Conservation (phyloP, 2,888 invertebrate genomes). For the Meliscaeva auricollis region DNA sequence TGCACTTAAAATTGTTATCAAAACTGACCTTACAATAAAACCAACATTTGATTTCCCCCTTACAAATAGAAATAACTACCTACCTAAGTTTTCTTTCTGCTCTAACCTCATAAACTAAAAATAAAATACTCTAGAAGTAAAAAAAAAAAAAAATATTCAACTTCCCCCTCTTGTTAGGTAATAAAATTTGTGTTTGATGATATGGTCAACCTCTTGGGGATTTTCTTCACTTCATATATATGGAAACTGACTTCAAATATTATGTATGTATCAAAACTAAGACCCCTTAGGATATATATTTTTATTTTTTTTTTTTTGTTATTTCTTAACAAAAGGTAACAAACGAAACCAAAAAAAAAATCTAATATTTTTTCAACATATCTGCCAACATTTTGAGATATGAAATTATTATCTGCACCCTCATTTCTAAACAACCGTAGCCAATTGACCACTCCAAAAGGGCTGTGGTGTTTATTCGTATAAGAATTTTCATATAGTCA, state of each 20-base stretch:
- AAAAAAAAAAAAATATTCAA: slow-evolving; percentile 12
- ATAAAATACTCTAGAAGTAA: slow-evolving; percentile 21
- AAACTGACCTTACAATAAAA: slow-evolving; percentile 16
- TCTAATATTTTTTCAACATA: slow-evolving; percentile 65
- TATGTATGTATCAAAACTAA: not conserved
- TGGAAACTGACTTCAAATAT: slow-evolving; percentile 14
- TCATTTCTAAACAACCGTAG: slow-evolving; percentile 60
- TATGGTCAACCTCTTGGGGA: slow-evolving; percentile 74
- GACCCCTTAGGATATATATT: slow-evolving; percentile 43
- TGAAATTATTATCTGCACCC: slow-evolving; percentile 67
- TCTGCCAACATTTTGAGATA: slow-evolving; percentile 70
- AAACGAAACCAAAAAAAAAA: slow-evolving; percentile 19
- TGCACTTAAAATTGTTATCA: slow-evolving; percentile 11
- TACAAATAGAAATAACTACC: not conserved
- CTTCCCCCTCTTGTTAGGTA: slow-evolving; percentile 14
- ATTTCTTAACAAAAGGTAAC: slow-evolving; percentile 47
- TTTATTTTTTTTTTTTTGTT: slow-evolving; percentile 29
- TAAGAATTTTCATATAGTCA: not conserved
- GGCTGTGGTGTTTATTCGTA: slow-evolving; percentile 67
- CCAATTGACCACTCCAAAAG: slow-evolving; percentile 73
- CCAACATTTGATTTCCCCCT: not conserved
- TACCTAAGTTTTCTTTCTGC: not conserved
- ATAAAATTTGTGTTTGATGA: slow-evolving; percentile 63
- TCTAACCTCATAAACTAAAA: slow-evolving; percentile 17
- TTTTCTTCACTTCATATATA: slow-evolving; percentile 44